phyloP scores from a whole-genome alignment of 2,797 vertebrate species.

The Thalassophryne amazonica region DNA sequence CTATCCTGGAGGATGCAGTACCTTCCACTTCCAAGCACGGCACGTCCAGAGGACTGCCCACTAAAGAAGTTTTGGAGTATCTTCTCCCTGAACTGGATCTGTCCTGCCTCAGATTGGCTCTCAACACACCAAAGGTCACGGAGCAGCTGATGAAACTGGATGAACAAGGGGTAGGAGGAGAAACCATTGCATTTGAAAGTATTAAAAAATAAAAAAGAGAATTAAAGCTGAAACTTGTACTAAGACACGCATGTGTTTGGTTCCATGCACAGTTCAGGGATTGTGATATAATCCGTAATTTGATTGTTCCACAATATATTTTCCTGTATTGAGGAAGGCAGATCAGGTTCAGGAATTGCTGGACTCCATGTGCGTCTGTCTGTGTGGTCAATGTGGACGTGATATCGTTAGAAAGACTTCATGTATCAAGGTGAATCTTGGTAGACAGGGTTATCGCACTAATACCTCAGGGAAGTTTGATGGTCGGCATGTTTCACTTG shows the following conservation, averaged over 20 bases:
- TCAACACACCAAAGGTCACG: constrained; percentile 95
- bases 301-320: no score
- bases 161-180: constrained; percentile 88
- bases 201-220: background rate
- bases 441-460: no score
- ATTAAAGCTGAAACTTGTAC: background rate
- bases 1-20: constrained; percentile 90
- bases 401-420: no score
- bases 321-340: no score
- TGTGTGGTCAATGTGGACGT: no score
- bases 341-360: no score
- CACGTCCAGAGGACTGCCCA: constrained; percentile 86
- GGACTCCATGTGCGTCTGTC: no score
- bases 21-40: constrained; percentile 95
- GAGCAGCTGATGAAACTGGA: constrained; percentile 98
- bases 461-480: no score
- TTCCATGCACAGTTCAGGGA: no score
- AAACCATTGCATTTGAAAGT: background rate
- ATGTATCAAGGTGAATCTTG: no score
- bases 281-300: no score
- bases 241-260: background rate
- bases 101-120: constrained; percentile 90
- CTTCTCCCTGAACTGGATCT: constrained; percentile 91
- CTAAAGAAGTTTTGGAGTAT: constrained; percentile 94
- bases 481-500: no score